Base-by-base conservation (phyloP, 2,797 vertebrate species). In the Poecilia wingei region DNA sequence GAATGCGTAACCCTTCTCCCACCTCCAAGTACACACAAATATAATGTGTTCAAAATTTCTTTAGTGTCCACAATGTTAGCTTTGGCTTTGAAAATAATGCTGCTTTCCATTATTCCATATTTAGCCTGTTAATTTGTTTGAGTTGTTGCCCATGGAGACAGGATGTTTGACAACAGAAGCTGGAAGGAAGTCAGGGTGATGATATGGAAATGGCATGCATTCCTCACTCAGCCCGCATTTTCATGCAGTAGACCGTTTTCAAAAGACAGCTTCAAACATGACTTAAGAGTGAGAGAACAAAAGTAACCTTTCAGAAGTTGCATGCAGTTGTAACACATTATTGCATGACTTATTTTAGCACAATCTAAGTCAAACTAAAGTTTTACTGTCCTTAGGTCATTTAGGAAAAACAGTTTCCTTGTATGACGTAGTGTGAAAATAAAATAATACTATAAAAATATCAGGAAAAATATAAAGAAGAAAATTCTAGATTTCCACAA, bases 161-260 rank as follows among this genome's bases (percentile, higher is more conserved):
- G 88, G 88, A 88, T 83, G 79, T 77, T 73, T 80, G 79, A 84
- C 82, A 81, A 86, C 79, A 90, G 81, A 76, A 72, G 25, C 14
- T 74, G 84, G 79, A 90, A 84, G 79, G 55, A 51, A 84, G 39
- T 3, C 45, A 66, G 47, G 68, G 36, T 47, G 79, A 79, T 59
- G 20, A 25, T 59, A 57, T 68, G 33, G 69, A 66, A 75, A 72
- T 45, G 43, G 33, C 64, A 82, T 45, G 68, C 81, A 81, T 79
- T 85, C 79, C 77, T 28, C 22, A 72, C 31, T 25, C 22, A 10
- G 14, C 18, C 49, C 6, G 49, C 49, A 25, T 72, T 57, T 76
- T 72, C 25, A 74, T 31, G 16, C 22, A 68, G 20, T 59, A 14
- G 5, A 73, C 3, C 1, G 14, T 53, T 72, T 79, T 43, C n/a